Evolutionary conservation across 2,888 invertebrate species (phyloP), one percentile per base, ranked within the genome.

Genomic region (Mechanitis messenoides): DNA sequence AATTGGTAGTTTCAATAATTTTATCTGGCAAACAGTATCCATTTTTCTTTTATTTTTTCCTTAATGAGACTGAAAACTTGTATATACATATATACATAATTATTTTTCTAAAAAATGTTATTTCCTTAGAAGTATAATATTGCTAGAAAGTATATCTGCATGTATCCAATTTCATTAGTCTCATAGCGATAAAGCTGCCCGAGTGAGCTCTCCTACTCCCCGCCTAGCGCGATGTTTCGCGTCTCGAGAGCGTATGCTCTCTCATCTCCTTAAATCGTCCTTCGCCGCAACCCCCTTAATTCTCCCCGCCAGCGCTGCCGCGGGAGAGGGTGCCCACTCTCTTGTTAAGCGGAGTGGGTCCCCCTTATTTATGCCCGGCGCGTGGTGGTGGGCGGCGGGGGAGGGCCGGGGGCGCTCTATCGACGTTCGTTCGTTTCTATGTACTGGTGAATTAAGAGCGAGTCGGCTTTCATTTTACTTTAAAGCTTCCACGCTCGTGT

Each of bases 221-320:
- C 80, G 81, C 78, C 78, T 78, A 79, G 80, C 75, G 77, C 77
- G 82, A 84, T 83, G 84, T 81, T 83, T 83, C 83, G 81, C 82
- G 85, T 83, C 87, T 87, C 86, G 85, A 87, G 87, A 88, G 85
- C 85, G 86, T 84, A 85, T 85, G 86, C 88, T 89, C 87, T 88
- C 88, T 88, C 88, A 88, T 89, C 90, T 90, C 89, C 90, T 90
- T 89, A 90, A 88, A 88, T 90, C 87, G 90, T 89, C 90, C 90
- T 89, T 89, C 90, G 88, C 87, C 87, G 80, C 88, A 88, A 79
- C 88, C 88, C 88, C 88, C 89, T 84, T 80, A 78, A 80, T 83
- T 83, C 86, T 82, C 85, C 85, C 84, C 78, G 73, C 80, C 80
- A 80, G 80, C 81, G 75, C 75, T 78, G 82, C 77, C 74, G 76